Percentiles rank a stretch among this genome's conserved stretches.
Evolutionary conservation across 2,888 invertebrate genomes (phyloP).

Genomic region (Proisotoma minuta): DNA sequence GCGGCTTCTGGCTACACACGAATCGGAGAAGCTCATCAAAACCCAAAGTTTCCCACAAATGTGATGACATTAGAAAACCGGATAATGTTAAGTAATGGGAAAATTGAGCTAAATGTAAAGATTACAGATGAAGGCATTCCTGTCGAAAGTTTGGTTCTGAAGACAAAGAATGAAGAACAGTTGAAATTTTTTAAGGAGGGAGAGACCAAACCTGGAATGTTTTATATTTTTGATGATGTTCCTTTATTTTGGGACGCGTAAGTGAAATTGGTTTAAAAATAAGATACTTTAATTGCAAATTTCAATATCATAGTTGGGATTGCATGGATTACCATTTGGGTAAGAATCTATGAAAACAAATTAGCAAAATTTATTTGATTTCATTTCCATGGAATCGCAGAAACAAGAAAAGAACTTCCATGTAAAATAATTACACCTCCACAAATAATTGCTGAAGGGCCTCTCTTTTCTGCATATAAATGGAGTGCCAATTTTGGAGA

Average conservation of each 20-base stretch:
- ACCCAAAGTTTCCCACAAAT: background rate
- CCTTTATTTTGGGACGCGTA: conserved; percentile 58
- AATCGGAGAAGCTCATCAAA: background rate
- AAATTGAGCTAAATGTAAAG: background rate
- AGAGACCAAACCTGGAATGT: conserved; percentile 41
- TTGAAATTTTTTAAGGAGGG: background rate
- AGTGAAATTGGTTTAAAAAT: too few relatives aligned
- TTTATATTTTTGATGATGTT: conserved; percentile 54
- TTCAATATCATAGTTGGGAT: too few relatives aligned
- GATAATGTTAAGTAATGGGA: background rate
- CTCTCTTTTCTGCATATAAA: conserved; percentile 34
- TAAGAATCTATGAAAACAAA: too few relatives aligned
- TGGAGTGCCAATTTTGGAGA: conserved; percentile 26
- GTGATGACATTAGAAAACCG: background rate
- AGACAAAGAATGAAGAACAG: background rate
- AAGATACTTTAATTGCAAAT: too few relatives aligned
- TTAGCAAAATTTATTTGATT: too few relatives aligned
- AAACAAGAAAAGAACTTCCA: conserved; percentile 49
- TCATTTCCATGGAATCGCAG: too few relatives aligned
- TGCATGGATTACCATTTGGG: conserved; percentile 57
- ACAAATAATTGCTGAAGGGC: conserved; percentile 15
- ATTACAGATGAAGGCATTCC: background rate
- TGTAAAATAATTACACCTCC: background rate
- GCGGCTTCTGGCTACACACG: conserved; percentile 26
- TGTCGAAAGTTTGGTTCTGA: background rate